Conservation (phyloP, 2,113 vertebrate genomes). For the human region DNA sequence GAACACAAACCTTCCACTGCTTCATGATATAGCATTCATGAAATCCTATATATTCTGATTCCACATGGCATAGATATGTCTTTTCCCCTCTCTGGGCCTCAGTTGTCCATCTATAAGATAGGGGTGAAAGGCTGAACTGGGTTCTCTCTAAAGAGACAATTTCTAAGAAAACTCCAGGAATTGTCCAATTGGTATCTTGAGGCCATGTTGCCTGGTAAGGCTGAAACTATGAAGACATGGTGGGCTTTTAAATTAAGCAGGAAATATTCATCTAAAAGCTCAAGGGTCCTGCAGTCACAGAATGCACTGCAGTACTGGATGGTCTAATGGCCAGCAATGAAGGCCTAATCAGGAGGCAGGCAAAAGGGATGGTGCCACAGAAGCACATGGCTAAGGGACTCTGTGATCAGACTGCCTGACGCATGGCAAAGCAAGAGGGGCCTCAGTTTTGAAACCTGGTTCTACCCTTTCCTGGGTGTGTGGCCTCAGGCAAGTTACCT, state of each 20-base stretch:
- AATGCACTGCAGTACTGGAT: background rate
- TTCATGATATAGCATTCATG: background rate
- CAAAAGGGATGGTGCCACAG: background rate
- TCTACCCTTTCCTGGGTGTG: background rate
- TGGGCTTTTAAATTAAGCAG: background rate
- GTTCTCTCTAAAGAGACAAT: slow-evolving; percentile 7
- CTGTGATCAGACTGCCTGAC: background rate
- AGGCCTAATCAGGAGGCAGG: background rate
- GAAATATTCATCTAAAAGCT: background rate
- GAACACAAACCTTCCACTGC: background rate
- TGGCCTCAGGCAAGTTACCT: background rate
- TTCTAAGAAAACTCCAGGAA: background rate
- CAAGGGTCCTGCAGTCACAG: background rate
- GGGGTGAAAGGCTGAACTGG: background rate
- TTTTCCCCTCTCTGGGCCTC: background rate
- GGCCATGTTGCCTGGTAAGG: background rate
- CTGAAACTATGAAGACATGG: background rate
- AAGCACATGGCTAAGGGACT: background rate
- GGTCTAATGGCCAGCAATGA: background rate
- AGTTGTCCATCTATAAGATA: background rate
- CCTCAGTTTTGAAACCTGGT: background rate
- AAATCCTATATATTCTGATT: background rate
- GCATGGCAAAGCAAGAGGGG: background rate
- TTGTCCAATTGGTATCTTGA: slow-evolving; percentile 12
- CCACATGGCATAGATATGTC: background rate